phyloP scores from a whole-genome alignment of 2,797 vertebrate species.

The Notolabrus celidotus region DNA sequence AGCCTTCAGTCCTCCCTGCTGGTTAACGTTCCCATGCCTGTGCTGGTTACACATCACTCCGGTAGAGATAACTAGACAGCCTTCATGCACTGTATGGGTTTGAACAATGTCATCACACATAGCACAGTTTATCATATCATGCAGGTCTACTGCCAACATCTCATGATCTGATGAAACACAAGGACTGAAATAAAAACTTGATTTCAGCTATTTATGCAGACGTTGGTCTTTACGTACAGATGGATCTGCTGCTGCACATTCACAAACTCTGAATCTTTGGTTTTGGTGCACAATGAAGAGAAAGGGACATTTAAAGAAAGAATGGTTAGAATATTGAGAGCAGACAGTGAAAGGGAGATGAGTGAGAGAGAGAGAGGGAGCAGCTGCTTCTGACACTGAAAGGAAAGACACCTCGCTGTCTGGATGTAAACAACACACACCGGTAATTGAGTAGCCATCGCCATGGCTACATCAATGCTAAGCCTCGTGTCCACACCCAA shows the following conservation, averaged over 20 bases:
- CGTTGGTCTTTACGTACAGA: not conserved
- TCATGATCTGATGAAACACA: too few species aligned
- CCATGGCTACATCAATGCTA: conserved; percentile 62
- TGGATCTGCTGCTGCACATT: not conserved
- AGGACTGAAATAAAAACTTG: too few species aligned
- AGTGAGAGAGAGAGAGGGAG: conserved; percentile 37
- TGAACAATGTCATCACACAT: too few species aligned
- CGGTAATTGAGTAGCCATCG: conserved; percentile 61
- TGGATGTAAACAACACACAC: conserved; percentile 61
- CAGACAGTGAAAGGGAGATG: not conserved
- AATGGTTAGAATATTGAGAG: not conserved
- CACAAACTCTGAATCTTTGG: not conserved
- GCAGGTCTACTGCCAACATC: too few species aligned
- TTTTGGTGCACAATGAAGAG: too few species aligned
- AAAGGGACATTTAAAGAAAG: not conserved
- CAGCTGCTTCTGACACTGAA: conserved; percentile 57
- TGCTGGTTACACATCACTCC: too few species aligned
- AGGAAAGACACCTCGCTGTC: conserved; percentile 21
- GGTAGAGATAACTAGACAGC: too few species aligned
- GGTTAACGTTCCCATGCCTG: too few species aligned
- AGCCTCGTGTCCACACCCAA: conserved; percentile 31
- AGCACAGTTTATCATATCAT: too few species aligned
- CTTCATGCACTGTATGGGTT: too few species aligned
- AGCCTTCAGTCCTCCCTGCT: too few species aligned
- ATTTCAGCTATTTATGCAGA: too few species aligned